Evolutionary conservation across 1,140 invertebrate species (phyloP).

Genomic region (Myzus persicae): DNA sequence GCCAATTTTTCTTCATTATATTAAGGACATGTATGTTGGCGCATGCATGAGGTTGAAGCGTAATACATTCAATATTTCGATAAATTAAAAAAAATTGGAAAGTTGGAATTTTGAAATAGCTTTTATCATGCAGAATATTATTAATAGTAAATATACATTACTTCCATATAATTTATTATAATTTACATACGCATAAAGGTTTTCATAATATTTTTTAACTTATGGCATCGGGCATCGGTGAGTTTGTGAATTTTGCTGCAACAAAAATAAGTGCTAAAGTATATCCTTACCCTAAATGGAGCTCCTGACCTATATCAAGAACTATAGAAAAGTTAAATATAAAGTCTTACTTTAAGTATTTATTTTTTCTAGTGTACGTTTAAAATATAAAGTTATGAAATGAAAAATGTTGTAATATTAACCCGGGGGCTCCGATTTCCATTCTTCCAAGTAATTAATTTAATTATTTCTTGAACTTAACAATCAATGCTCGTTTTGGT

Average conservation of each 20-base stretch:
- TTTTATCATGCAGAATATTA: background rate
- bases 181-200: background rate
- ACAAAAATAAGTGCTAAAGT: background rate
- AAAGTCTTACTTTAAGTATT: background rate
- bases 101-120: background rate
- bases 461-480: background rate
- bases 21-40: background rate
- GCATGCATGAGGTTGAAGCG: background rate
- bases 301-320: background rate
- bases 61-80: background rate
- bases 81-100: background rate
- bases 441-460: background rate
- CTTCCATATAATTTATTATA: background rate
- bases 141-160: background rate
- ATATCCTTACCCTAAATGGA: background rate
- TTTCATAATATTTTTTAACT: background rate
- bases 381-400: background rate
- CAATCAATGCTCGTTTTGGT: background rate
- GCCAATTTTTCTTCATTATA: background rate
- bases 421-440: background rate
- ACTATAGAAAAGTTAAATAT: background rate
- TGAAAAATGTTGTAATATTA: background rate
- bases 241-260: background rate
- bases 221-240: background rate
- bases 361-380: background rate